Base-by-base conservation (phyloP, 2,797 vertebrate species). In the Enteromius thamalakanensis region DNA sequence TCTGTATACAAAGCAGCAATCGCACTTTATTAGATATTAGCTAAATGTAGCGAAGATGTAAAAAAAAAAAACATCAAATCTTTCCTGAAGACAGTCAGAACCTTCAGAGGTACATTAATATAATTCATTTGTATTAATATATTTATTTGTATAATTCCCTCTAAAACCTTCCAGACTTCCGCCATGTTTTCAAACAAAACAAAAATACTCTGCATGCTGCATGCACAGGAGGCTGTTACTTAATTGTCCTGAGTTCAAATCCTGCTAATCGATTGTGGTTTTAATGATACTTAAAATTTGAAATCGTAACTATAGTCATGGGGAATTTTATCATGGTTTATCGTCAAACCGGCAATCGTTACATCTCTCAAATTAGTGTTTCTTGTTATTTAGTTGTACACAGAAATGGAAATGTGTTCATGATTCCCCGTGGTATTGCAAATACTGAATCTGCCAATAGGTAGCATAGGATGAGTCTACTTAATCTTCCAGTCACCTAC, bases 381-480 rank as follows among this genome's bases (percentile, higher is more conserved):
- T 51, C 23, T 19, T 53, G 62, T 37, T 32, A 42, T 65, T 76
- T 76, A 76, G 62, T 60, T 67, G 17, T 37, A 19, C 32, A 32
- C 76, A 76, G 62, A 49, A 65, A 76, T 82, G 37, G 21, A 74
- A 74, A 81, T 81, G 29, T 49, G 42, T 81, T 74, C 37, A 81
- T 1, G 29, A 64, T 65, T 81, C 58, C 81, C 64, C 34, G 49
- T 32, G 62, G 58, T 53, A 55, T 47, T 42, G 47, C n/a, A 6
- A 23, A 76, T 62, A 67, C 47, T 75, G n/a, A 74, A 62, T 81
- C 26, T 75, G 32, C 65, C 60, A 76, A 55, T 67, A 75, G 37
- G 34, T 53, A 68, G 81, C 71, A 76, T 82, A 40, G 47, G 81
- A 82, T 76, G 60, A 76, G 80, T 82, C 80, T 82, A 29, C 65